Evolutionary conservation across 2,797 vertebrate species (phyloP).

Genomic region (Vultur gryphus): DNA sequence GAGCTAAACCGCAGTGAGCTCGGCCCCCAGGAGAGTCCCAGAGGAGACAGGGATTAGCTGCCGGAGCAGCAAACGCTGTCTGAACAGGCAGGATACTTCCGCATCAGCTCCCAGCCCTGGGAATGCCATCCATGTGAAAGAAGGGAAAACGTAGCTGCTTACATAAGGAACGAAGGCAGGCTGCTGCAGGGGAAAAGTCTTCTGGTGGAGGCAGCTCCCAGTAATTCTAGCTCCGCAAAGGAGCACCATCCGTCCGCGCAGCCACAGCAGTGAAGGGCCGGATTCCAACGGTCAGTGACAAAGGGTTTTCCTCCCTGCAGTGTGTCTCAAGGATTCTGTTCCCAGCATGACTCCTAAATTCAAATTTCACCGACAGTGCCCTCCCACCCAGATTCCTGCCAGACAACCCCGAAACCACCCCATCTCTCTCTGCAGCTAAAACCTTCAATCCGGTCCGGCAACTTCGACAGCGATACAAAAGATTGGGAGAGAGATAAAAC

Average conservation of each 20-base stretch:
- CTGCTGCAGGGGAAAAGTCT: not conserved
- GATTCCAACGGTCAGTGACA: not conserved
- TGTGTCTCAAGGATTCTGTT: not conserved
- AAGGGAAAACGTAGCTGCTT: not conserved
- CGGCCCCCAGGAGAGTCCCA: not conserved
- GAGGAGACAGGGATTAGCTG: not conserved
- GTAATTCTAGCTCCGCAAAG: not conserved
- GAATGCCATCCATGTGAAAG: not conserved
- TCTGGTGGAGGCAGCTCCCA: not conserved
- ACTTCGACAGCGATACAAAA: conserved; percentile 3
- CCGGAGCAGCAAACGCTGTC: not conserved
- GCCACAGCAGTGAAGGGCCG: not conserved
- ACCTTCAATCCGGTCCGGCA: not conserved
- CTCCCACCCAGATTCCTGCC: conserved; percentile 51
- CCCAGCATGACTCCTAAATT: not conserved
- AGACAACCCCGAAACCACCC: conserved; percentile 39
- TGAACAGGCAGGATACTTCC: not conserved
- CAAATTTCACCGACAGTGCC: not conserved
- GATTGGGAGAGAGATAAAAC: conserved; percentile 39
- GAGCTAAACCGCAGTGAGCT: not conserved
- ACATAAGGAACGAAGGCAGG: not conserved
- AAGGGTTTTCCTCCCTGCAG: not conserved
- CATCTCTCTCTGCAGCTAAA: not conserved
- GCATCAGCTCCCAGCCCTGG: not conserved
- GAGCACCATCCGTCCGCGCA: not conserved